A percentile compares a stretch with the other conserved stretches of the same genome.
Conservation (phyloP, 2,888 invertebrate species). For the Pachycephus smyrnensis region DNA sequence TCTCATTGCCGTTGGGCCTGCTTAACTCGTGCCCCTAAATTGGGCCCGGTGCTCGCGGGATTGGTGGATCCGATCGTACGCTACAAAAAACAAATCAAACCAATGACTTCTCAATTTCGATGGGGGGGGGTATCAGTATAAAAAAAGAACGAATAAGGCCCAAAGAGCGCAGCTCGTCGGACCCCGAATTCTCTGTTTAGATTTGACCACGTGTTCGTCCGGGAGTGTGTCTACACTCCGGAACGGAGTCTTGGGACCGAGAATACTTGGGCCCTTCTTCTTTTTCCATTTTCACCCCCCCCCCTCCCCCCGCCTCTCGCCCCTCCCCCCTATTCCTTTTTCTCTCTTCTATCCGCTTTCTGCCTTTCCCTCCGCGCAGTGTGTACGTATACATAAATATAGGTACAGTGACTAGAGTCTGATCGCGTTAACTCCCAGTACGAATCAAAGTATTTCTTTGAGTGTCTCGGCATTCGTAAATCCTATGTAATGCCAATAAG, state of each 20-base stretch:
- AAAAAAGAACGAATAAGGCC: background rate
- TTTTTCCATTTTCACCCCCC: background rate
- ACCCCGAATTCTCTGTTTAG: background rate
- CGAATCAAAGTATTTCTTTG: background rate
- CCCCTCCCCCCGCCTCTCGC: background rate
- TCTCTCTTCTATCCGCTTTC: background rate
- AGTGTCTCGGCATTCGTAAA: background rate
- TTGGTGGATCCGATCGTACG: constrained; percentile 28
- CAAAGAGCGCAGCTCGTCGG: background rate
- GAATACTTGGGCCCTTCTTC: background rate
- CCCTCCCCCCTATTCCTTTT: background rate
- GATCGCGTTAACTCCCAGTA: background rate
- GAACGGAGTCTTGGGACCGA: constrained; percentile 3
- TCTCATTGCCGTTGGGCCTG: background rate
- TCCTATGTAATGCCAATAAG: background rate
- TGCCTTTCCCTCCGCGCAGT: background rate
- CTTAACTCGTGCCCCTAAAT: constrained; percentile 8
- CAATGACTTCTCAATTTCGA: constrained; percentile 39
- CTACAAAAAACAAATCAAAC: constrained; percentile 30
- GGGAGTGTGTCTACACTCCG: background rate
- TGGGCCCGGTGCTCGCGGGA: constrained; percentile 25
- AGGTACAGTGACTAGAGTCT: background rate
- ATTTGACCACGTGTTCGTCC: constrained; percentile 8
- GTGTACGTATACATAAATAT: background rate
- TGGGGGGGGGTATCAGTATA: background rate